Percentiles rank a stretch among this genome's conserved stretches.
phyloP scores from a whole-genome alignment of 2,888 invertebrate genomes.

The Tenthredo amoena region DNA sequence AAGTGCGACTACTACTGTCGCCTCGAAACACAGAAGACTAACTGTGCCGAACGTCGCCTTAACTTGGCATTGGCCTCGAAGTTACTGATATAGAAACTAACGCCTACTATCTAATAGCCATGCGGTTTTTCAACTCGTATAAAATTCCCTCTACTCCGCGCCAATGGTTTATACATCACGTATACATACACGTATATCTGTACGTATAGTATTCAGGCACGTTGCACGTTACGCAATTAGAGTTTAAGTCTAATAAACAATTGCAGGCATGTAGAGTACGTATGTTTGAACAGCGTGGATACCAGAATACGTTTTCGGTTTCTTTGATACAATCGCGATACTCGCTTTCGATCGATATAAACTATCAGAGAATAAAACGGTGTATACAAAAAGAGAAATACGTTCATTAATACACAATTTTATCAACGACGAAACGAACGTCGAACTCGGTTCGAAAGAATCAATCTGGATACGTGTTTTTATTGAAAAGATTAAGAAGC shows the following conservation, averaged over 20 bases:
- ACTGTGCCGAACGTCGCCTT: slow-evolving; percentile 14
- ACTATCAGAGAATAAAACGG: not conserved
- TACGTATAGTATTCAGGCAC: not conserved
- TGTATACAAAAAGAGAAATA: not conserved
- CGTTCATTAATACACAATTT: not conserved
- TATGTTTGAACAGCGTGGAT: not conserved
- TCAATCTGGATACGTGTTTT: not conserved
- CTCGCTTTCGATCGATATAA: not conserved
- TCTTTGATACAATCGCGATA: not conserved
- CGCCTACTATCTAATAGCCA: slow-evolving; percentile 19
- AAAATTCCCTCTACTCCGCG: not conserved
- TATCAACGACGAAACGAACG: not conserved
- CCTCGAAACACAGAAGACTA: not conserved
- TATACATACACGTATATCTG: not conserved
- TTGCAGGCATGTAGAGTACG: not conserved
- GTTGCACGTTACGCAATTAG: slow-evolving; percentile 5
- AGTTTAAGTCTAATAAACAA: slow-evolving; percentile 22
- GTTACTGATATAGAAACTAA: slow-evolving; percentile 36
- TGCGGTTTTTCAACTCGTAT: not conserved
- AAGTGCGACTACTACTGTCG: slow-evolving; percentile 4
- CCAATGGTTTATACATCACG: not conserved
- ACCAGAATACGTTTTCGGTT: not conserved
- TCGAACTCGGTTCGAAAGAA: not conserved
- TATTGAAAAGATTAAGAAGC: not conserved
- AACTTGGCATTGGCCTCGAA: slow-evolving; percentile 47